Base-by-base conservation (phyloP, 2,888 invertebrate genomes). In the Limnephilus auricula region DNA sequence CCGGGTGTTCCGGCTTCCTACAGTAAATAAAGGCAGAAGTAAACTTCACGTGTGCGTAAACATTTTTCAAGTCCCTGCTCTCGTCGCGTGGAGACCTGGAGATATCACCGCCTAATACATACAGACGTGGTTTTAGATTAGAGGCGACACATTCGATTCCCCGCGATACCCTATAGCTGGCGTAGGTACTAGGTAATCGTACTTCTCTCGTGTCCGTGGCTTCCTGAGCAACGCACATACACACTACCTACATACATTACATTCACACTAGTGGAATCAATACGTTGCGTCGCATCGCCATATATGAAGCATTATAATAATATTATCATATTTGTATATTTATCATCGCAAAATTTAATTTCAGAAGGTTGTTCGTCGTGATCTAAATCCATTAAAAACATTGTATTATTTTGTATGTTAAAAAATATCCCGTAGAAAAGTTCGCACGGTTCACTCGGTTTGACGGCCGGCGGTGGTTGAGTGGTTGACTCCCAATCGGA, bases 121-220 rank as follows among this genome's bases (percentile, higher is more conserved):
- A 92, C 80, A 80, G 88, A 90, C 91, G 90, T 84, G 90, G 90
- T 92, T 90, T 91, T 84, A 92, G 92, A 92, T 91, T 91, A 92
- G 90, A 91, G 80, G 80, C 91, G 92, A 92, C 92, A 91, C 87
- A 89, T 92, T 92, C 92, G 92, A 92, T 92, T 92, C 89, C 90
- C 90, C 85, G 32, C 83, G 90, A 45, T 84, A 65, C 89, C 89
- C 30, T 31, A 78, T 88, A 88, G 6, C 65, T 18, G 83, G 34
- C 31, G 32, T 34, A 45, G 13, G 79, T 79, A 89, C 84, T 50
- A 45, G 40, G 40, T 45, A 45, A 12, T 13, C 18, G 18, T 50
- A 0, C 50, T 50, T 5, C 50, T 50, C 50, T 50, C 18, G 50
- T 65, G 6, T 9, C 25, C 25, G 18, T 50, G 50, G 18, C 50